Evolutionary conservation across 2,113 vertebrate species (phyloP).

Genomic region (Equus przewalskii): DNA sequence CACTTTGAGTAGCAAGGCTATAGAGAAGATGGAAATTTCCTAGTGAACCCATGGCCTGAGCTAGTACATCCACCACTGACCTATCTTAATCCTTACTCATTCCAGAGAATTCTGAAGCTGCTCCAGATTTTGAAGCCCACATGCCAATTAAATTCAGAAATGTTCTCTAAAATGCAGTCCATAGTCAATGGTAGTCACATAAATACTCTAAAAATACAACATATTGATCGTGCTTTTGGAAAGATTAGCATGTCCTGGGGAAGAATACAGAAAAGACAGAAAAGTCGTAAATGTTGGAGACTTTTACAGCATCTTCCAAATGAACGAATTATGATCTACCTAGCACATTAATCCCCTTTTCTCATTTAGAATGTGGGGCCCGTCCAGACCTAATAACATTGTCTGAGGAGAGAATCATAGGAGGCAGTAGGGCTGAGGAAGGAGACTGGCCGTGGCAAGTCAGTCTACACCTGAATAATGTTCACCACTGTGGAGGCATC

Average conservation of each 20-base stretch:
- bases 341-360: background rate
- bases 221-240: background rate
- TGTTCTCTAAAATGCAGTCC: background rate
- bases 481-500: constrained; percentile 91
- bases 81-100: background rate
- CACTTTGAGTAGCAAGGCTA: background rate
- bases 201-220: constrained; percentile 2
- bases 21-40: background rate
- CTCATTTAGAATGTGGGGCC: constrained; percentile 87
- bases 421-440: constrained; percentile 84
- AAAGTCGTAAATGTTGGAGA: background rate
- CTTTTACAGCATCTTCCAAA: background rate
- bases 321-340: background rate
- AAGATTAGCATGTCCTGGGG: background rate
- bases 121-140: background rate
- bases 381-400: constrained; percentile 78
- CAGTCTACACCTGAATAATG: constrained; percentile 88
- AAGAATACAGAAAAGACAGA: background rate
- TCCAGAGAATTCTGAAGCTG: background rate
- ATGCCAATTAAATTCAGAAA: background rate
- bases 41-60: background rate
- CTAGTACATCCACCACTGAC: background rate
- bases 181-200: background rate
- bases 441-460: constrained; percentile 95
- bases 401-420: constrained; percentile 82